Base-by-base conservation (phyloP, 2,888 invertebrate genomes). In the Teleiodes luculella region DNA sequence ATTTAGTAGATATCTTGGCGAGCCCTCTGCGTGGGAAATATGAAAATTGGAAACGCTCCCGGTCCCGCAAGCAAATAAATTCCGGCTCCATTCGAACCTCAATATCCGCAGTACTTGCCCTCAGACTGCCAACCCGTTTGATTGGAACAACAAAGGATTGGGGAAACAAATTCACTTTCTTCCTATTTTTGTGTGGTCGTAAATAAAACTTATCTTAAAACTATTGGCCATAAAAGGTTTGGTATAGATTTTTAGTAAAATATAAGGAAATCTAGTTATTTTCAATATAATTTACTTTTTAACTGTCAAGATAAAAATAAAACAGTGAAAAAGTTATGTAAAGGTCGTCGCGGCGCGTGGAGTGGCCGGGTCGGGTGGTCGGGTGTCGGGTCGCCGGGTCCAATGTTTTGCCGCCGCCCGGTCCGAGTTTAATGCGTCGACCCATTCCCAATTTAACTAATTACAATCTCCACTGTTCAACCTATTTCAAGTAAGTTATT, bases 1-100 rank as follows among this genome's bases (percentile, higher is more conserved):
- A 84, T 85, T 83, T 83, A 83, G 74, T 76, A 74, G 75, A 74
- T 75, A 72, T 70, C 64, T 64, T 56, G 64, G 62, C 65, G 68
- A 64, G 67, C 67, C 65, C 74, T 73, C 75, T 68, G 67, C 75
- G 76, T 73, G 78, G 76, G 80, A 86, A 86, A 86, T 87, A 86
- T 83, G 86, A 85, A 86, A 86, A 87, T 86, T 86, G 87, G 86
- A 83, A 84, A 83, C 71, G 68, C 66, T 65, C 70, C 63, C 74
- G 75, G 74, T 76, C 75, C 71, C 70, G 70, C 70, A 33, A 74
- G 67, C 75, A 74, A 77, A 85, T 86, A 85, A 83, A 85, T 85
- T 80, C 76, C 72, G 64, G 64, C 74, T 78, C 77, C 80, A 83
- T 84, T 85, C 83, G 66, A 73, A 67, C 70, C 74, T 70, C 74